phyloP scores from a whole-genome alignment of 2,113 vertebrate genomes.

The Pollimyrus isidori region DNA sequence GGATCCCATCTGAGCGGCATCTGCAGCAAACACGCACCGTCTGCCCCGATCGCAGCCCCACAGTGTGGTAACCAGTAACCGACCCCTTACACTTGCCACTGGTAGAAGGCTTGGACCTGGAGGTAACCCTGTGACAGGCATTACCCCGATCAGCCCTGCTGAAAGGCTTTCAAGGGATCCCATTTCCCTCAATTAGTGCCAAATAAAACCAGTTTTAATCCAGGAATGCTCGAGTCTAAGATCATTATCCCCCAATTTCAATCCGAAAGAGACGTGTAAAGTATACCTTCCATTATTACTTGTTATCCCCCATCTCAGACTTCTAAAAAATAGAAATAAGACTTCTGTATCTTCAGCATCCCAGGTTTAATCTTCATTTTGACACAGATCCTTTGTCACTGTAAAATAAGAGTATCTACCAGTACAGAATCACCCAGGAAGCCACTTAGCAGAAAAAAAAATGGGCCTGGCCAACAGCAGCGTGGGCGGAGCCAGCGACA shows the following conservation, averaged over 20 bases:
- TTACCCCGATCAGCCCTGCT: neutral
- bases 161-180: neutral
- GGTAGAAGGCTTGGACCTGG: neutral
- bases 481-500: too few species aligned
- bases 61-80: slow-evolving; percentile 4
- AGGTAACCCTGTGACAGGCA: neutral
- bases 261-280: neutral
- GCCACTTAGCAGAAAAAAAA: neutral
- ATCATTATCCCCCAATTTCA: neutral
- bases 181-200: slow-evolving; percentile 32
- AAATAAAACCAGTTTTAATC: slow-evolving; percentile 29
- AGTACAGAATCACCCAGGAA: neutral
- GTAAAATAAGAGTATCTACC: neutral
- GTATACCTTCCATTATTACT: slow-evolving; percentile 5
- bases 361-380: neutral
- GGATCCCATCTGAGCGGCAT: neutral
- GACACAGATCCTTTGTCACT: neutral
- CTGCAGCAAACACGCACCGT: neutral
- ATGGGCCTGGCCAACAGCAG: neutral
- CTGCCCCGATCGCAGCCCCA: neutral
- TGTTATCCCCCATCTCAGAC: neutral
- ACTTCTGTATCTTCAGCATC: neutral
- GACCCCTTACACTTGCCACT: neutral
- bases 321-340: neutral
- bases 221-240: slow-evolving; percentile 37